Base-by-base conservation (phyloP, 2,113 vertebrate genomes). In the Xiphophorus hellerii region DNA sequence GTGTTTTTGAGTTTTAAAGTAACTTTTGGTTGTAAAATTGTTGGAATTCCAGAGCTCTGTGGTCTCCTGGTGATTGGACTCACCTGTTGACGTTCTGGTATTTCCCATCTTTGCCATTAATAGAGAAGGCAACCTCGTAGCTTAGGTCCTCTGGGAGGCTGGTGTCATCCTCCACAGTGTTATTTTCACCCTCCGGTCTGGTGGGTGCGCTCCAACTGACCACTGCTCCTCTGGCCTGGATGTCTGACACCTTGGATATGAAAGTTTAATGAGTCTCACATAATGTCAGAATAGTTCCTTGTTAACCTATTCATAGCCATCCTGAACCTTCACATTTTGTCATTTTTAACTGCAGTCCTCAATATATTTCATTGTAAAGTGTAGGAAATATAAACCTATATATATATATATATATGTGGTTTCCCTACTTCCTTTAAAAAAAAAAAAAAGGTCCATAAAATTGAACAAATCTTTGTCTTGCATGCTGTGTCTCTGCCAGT, bases 81-180 rank as follows among this genome's bases (percentile, higher is more conserved):
- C 90, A 98, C 97, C 93, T 82, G 88, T 97, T 96, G 27, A 94
- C 89, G 88, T 93, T 95, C 90, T 90, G 96, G 91, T 96, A 98
- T 82, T 96, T 97, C 44, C 96, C 97, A 78, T 98, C 97, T 90
- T 96, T 98, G 81, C 97, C 96, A 0, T 88, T 94, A 87, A 84
- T 95, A 25, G 97, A 98, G 80, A 98, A 64, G 44, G 96, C 94
- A 64, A 98, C 93, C 92, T 98, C 96, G 0, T 97, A 99, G 81
- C 86, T 93, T 88, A 95, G 89, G 67, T 92, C 77, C 33, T 97
- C 95, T 44, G 86, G 89, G n/a, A 82, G 7, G 51, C 84, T 76
- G 28, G 66, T 87, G 42, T 91, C 81, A 0, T 83, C 86, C 68
- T 93, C 92, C n/a, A 85, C 90, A 10, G 88, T 91, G 85, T 85